These are phyloP conservation scores for Volucella inanis DNA, from an alignment of 2,888 invertebrate genomes.

Conservation along the genomic window DNA sequence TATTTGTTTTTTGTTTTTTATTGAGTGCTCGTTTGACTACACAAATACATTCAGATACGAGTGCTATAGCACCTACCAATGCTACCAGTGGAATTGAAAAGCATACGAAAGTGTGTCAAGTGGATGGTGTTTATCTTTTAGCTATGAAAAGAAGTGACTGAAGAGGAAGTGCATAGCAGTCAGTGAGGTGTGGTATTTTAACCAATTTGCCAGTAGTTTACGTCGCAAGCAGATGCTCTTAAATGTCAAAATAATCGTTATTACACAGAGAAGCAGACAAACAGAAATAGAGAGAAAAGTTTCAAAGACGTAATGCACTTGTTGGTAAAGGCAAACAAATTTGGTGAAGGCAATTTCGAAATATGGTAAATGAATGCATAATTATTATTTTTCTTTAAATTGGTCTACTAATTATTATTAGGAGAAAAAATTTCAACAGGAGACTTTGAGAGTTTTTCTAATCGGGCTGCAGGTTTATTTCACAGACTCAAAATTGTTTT, in stretches of 20 bases:
- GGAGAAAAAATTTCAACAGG: too few relatives aligned
- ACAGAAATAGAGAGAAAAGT: neutral
- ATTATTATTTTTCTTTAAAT: conserved; percentile 8
- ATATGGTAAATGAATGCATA: neutral
- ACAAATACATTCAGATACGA: neutral
- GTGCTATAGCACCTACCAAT: neutral
- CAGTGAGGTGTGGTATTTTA: conserved; percentile 58
- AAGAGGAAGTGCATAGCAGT: conserved; percentile 51
- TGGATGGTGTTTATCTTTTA: conserved; percentile 68
- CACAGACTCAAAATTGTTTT: too few relatives aligned
- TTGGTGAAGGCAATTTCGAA: conserved; percentile 8
- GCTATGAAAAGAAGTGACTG: conserved; percentile 27
- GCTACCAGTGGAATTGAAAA: conserved; percentile 9
- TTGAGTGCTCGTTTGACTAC: too few relatives aligned
- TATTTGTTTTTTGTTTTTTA: neutral
- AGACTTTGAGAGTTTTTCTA: too few relatives aligned
- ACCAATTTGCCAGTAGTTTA: conserved; percentile 63
- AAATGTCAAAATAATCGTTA: conserved; percentile 51
- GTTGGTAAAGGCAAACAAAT: neutral
- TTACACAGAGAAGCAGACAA: conserved; percentile 18
- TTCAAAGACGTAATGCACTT: conserved; percentile 45
- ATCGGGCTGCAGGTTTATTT: too few relatives aligned
- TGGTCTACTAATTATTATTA: neutral
- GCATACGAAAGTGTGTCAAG: conserved; percentile 67
- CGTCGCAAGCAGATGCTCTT: conserved; percentile 66